A percentile compares a stretch with the other conserved stretches of the same genome.
Conservation (phyloP, 2,113 vertebrate genomes). For the Nymphicus hollandicus region DNA sequence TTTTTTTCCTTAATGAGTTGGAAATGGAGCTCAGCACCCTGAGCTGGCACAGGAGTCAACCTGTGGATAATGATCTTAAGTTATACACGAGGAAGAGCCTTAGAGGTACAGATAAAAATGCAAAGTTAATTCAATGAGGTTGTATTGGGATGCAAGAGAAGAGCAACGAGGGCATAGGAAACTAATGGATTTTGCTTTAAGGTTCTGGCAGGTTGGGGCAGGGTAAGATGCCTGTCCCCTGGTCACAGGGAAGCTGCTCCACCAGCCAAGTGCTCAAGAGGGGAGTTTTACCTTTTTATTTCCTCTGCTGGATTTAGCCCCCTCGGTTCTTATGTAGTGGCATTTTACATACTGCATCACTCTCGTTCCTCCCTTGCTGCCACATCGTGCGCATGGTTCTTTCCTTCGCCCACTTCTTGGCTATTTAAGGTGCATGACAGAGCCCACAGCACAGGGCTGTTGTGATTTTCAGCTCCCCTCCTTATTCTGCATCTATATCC, state of each 20-base stretch:
- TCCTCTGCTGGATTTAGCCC: not conserved
- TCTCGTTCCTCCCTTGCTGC: not conserved
- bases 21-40: not conserved
- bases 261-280: not conserved
- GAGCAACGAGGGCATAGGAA: rapidly evolving
- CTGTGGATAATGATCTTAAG: not conserved
- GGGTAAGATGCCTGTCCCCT: not conserved
- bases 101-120: not conserved
- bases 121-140: not conserved
- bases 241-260: not conserved
- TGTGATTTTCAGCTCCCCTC: not conserved
- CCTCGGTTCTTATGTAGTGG: not conserved
- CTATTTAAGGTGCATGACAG: not conserved
- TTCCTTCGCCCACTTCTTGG: not conserved
- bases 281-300: not conserved
- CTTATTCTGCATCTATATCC: rapidly evolving
- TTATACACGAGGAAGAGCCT: not conserved
- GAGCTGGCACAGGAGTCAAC: not conserved
- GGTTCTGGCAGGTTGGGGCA: not conserved
- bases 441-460: rapidly evolving
- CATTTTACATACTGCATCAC: not conserved
- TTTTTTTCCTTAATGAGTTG: not conserved
- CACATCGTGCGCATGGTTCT: rapidly evolving
- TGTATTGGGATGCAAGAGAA: not conserved
- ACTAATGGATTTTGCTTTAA: not conserved